Conservation (phyloP, 1,140 invertebrate species). For the Babylonia areolata region DNA sequence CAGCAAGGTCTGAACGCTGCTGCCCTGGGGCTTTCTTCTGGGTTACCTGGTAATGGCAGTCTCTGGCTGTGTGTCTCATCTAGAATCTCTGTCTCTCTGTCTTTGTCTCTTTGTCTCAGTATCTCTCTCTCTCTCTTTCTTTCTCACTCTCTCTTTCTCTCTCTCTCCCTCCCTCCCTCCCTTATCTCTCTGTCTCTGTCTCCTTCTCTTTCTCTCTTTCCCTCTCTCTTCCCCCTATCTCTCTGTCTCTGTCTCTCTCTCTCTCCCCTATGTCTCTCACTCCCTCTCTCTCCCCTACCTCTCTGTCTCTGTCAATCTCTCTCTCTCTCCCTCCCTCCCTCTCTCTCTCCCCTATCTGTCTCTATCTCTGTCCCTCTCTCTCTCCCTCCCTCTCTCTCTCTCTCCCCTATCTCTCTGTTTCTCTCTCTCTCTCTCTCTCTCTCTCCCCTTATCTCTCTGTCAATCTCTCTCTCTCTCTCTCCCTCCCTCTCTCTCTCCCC, state of each 20-base stretch:
- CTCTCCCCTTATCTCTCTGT: background rate
- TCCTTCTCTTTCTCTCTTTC: conserved; percentile 1
- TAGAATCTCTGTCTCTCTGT: no score
- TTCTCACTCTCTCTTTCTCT: background rate
- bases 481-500: no score
- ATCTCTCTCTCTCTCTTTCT: background rate
- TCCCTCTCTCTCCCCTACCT: no score
- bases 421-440: background rate
- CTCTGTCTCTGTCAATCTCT: no score
- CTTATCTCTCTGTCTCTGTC: background rate
- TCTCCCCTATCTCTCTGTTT: background rate
- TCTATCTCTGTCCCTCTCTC: no score
- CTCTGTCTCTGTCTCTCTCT: no score
- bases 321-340: no score
- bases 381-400: background rate
- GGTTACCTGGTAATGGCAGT: background rate
- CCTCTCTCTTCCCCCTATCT: no score
- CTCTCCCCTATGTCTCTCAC: no score
- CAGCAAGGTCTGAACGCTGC: conserved; percentile 71
- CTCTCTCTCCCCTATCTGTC: no score
- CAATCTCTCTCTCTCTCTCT: conserved; percentile 1
- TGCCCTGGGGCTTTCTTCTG: conserved; percentile 1
- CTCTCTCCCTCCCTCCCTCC: background rate
- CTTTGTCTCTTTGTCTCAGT: no score
- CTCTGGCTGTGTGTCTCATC: no score